These are phyloP conservation scores for Oreochromis tanganicae DNA, from an alignment of 2,113 vertebrate species.

Conservation along the genomic window DNA sequence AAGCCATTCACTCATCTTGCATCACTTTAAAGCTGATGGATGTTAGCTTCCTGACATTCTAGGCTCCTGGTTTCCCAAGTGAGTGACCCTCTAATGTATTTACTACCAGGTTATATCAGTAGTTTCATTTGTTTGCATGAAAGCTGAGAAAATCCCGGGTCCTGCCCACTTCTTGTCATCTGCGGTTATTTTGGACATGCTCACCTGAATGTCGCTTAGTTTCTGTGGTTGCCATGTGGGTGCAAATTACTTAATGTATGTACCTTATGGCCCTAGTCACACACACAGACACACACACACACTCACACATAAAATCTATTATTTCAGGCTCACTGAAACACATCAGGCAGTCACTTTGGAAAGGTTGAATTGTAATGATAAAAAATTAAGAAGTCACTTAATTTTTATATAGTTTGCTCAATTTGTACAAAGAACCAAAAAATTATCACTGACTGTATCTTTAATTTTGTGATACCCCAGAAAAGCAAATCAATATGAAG, in stretches of 20 bases:
- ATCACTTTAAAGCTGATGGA: neutral
- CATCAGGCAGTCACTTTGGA: neutral
- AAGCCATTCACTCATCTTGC: neutral
- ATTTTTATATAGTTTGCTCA: neutral
- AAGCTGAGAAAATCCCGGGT: neutral
- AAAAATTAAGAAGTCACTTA: neutral
- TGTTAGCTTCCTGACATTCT: neutral
- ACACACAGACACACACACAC: neutral
- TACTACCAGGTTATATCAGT: neutral
- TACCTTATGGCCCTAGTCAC: neutral
- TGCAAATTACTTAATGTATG: neutral
- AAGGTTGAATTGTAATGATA: neutral
- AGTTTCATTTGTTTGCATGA: neutral
- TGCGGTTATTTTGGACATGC: neutral
- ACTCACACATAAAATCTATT: neutral
- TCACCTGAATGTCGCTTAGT: neutral
- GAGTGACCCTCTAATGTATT: neutral
- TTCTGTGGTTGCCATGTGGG: neutral
- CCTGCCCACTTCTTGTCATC: neutral
- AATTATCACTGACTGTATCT: neutral
- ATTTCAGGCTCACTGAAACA: neutral
- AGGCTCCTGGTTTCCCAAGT: neutral
- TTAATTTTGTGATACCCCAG: neutral
- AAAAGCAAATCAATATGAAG: neutral
- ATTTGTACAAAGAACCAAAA: neutral